Conservation (phyloP, 1,140 invertebrate species). For the Metopolophium dirhodum region DNA sequence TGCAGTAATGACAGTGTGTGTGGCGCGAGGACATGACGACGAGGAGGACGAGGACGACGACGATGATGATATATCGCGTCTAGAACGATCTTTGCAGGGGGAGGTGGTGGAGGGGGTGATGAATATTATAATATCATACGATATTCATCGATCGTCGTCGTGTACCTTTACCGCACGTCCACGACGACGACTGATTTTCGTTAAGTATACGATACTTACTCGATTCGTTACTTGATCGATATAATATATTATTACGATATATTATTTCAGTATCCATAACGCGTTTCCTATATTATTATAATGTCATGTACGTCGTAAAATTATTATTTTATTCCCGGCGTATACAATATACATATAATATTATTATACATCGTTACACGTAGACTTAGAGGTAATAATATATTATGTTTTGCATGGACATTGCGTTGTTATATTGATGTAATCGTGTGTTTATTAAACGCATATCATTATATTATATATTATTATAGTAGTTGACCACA, state of each 20-base stretch:
- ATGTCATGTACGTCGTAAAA: background rate
- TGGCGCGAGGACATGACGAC: too few relatives aligned
- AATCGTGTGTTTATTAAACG: background rate
- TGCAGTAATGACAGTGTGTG: background rate
- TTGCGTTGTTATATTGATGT: background rate
- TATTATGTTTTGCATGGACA: background rate
- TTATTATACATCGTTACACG: background rate
- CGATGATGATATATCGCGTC: background rate
- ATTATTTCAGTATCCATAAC: background rate
- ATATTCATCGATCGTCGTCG: background rate
- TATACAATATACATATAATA: background rate
- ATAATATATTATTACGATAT: background rate
- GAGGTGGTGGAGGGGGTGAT: background rate
- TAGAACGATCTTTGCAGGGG: background rate
- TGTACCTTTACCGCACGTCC: background rate
- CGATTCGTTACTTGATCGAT: too few relatives aligned
- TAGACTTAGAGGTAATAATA: background rate
- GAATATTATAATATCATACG: background rate
- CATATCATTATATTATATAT: background rate
- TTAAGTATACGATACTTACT: too few relatives aligned
- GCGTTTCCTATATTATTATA: background rate
- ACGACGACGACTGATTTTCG: background rate
- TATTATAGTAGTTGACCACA: background rate
- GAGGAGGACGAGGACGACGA: background rate
- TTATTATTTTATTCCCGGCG: background rate